Evolutionary conservation across 2,113 vertebrate genomes (phyloP).

Genomic region (Gnathonemus longibarbis): DNA sequence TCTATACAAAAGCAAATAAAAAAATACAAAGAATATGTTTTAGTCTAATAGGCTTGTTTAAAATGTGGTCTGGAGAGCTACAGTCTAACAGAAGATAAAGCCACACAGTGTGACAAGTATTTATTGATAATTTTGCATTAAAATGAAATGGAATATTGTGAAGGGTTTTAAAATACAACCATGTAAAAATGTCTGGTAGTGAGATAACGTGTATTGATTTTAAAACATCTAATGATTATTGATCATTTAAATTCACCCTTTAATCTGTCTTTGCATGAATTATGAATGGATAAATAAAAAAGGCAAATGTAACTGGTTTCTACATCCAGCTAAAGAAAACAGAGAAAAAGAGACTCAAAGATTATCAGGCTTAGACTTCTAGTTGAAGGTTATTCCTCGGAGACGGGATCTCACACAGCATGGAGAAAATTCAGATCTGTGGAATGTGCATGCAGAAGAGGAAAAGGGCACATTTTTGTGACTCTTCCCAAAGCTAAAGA

Average conservation of each 20-base stretch:
- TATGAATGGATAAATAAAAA: neutral
- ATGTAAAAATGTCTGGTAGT: neutral
- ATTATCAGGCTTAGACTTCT: neutral
- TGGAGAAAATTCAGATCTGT: neutral
- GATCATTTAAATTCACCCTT: neutral
- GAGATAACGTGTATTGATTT: neutral
- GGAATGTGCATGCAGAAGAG: neutral
- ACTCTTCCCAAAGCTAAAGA: neutral
- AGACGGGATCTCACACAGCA: neutral
- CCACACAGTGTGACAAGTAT: neutral
- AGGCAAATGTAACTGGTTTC: neutral
- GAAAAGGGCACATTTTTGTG: neutral
- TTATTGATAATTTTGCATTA: neutral
- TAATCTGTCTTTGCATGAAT: neutral
- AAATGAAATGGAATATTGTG: neutral
- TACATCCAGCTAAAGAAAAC: neutral
- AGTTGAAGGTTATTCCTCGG: neutral
- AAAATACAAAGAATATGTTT: neutral
- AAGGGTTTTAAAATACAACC: neutral
- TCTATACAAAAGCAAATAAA: neutral
- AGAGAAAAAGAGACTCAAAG: neutral
- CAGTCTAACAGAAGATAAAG: neutral
- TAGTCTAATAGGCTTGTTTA: neutral
- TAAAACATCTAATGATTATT: neutral
- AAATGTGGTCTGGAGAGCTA: neutral